phyloP scores from a whole-genome alignment of 2,888 invertebrate genomes.

The Vanessa cardui region DNA sequence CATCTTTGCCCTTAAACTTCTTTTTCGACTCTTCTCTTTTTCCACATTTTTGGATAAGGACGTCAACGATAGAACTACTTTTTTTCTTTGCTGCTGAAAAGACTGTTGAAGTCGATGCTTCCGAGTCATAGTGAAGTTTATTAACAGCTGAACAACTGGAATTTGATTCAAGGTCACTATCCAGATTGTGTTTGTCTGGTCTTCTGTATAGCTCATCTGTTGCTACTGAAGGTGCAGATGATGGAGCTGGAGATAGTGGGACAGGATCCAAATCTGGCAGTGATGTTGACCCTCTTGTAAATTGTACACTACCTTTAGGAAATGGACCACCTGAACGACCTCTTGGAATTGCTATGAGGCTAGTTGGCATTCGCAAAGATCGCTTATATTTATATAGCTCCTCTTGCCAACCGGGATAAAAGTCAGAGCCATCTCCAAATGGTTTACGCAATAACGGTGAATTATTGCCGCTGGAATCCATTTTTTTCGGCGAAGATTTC shows the following conservation, averaged over 20 bases:
- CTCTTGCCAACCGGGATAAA: slow-evolving; percentile 91
- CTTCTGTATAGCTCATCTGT: slow-evolving; percentile 82
- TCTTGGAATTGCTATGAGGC: slow-evolving; percentile 90
- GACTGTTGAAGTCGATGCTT: slow-evolving; percentile 86
- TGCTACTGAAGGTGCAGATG: slow-evolving; percentile 83
- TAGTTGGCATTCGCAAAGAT: slow-evolving; percentile 90
- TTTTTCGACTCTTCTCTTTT: slow-evolving; percentile 81
- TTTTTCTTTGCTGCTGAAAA: slow-evolving; percentile 82
- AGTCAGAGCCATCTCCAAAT: slow-evolving; percentile 88
- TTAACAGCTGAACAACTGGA: slow-evolving; percentile 84
- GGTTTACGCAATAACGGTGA: slow-evolving; percentile 78
- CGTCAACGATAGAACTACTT: slow-evolving; percentile 85
- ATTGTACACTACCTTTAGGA: slow-evolving; percentile 62
- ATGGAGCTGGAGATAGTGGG: slow-evolving; percentile 87
- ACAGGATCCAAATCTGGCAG: slow-evolving; percentile 90
- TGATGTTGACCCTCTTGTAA: slow-evolving; percentile 87
- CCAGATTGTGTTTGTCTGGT: slow-evolving; percentile 76
- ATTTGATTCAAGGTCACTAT: slow-evolving; percentile 87
- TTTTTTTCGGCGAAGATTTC: slow-evolving; percentile 68
- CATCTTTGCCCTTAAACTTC: slow-evolving; percentile 80
- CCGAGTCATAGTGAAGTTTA: slow-evolving; percentile 85
- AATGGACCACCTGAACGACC: slow-evolving; percentile 83
- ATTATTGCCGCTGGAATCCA: slow-evolving; percentile 62
- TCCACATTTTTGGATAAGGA: slow-evolving; percentile 86
- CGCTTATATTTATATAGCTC: slow-evolving; percentile 92